Evolutionary conservation across 2,888 invertebrate species (phyloP), one percentile per base, ranked within the genome.

Genomic region (Drosophila incognita): DNA sequence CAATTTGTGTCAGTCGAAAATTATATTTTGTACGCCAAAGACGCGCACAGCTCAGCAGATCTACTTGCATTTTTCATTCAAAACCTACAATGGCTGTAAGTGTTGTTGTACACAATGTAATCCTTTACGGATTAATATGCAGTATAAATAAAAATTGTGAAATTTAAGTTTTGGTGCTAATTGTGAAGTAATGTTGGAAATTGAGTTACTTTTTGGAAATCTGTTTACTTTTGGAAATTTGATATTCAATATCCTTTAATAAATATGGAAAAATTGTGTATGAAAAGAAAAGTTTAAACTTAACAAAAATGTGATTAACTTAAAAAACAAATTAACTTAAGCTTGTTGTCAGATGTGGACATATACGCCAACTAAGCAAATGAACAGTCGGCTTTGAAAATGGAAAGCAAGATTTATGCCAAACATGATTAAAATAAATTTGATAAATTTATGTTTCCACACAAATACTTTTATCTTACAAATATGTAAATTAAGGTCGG

Each of bases 1-100:
- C 71, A 76, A 86, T 72, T 88, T 90, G 89, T 89, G 89, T 92
- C 91, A 92, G 92, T 92, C 83, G 86, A 82, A 83, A 81, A 86
- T 79, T 87, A 82, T 79, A 85, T 83, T 88, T 90, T 90, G 87
- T 78, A 81, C 91, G 89, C 80, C 74, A 69, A 84, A 92, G 87
- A 91, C 92, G 83, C 82, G 80, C 75, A 75, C 56, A 63, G 56
- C 40, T 69, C 51, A 69, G 29, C 38, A 72, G 29, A 51, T 63
- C 46, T 42, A 57, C 71, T 75, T 71, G 60, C 65, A 69, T 76
- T 75, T 74, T 69, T 52, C 36, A 60, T 64, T 73, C 46, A 46
- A 74, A 78, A 53, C 51, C 74, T 38, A 67, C 74, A 82, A 91
- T 91, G 91, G 91, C 91, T 83, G 91, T 91, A 92, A 91, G 91